Evolutionary conservation across 1,140 invertebrate genomes (phyloP), one percentile per base, ranked within the genome.

Genomic region (Ooceraea biroi): DNA sequence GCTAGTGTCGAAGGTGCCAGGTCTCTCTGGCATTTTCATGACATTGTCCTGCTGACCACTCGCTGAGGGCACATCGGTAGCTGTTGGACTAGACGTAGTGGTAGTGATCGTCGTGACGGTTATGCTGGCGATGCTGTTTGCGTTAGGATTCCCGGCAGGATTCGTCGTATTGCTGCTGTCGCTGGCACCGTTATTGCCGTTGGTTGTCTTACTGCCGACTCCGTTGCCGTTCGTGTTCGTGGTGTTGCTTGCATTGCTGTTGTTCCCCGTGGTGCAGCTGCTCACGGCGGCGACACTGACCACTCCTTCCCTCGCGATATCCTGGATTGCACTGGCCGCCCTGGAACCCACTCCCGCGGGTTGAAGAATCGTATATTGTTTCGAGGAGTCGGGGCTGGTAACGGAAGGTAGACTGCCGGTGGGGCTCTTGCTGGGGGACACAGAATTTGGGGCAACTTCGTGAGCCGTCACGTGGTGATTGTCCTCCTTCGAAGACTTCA

Each of bases 341-440:
- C 97, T 95, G 5, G 97, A 97, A 2, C 97, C 96, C 0, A 96
- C 95, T 17, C 96, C 96, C 10, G 97, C 97, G 0, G 97, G 97
- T 91, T 98, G 97, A 19, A 98, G 94, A 66, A 97, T 97, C 17
- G 97, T 98, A 89, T 98, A 98, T 89, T 98, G 97, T 93, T 97
- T 96, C 83, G 94, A 94, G 48, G 92, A 90, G 55, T 96, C 96
- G 0, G 96, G 95, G 25, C 95, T 95, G 25, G 94, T 94, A 0
- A 94, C 93, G 17, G 94, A 92, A 4, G 92, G 88, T 4, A 93
- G 50, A 19, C 88, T 84, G 61, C 72, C 27, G 65, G 55, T 78
- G 0, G 89, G 88, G 27, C 82, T 90, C 27, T 91, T 91, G 61
- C 27, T 85, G 46, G 58, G 84, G 0, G 89, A 41, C 14, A 90